Evolutionary conservation across 2,113 vertebrate genomes (phyloP).

Genomic region (Pseudorectes ferrugineus): DNA sequence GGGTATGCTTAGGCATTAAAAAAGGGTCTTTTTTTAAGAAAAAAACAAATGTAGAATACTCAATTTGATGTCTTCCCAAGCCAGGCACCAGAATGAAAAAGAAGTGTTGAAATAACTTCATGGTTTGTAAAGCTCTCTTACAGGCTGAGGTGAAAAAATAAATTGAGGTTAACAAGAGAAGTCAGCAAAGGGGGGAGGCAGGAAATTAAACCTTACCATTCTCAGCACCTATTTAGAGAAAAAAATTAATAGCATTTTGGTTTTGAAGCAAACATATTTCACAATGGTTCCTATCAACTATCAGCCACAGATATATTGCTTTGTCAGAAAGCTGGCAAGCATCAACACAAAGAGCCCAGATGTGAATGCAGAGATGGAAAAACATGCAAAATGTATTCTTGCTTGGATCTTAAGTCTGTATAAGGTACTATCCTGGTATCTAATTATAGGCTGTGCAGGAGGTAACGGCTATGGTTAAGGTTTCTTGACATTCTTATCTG

Average conservation of each 20-base stretch:
- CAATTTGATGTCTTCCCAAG: not conserved
- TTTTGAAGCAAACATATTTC: not conserved
- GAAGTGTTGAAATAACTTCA: not conserved
- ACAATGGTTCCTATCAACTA: not conserved
- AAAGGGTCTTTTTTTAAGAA: not conserved
- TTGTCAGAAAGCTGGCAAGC: not conserved
- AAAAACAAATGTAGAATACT: not conserved
- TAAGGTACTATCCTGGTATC: not conserved
- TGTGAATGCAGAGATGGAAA: not conserved
- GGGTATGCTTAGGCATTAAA: not conserved
- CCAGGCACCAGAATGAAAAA: not conserved
- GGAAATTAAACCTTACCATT: slow-evolving; percentile 39
- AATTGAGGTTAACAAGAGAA: slow-evolving; percentile 46
- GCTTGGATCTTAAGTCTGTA: not conserved
- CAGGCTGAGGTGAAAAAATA: slow-evolving; percentile 21
- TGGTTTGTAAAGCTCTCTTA: not conserved
- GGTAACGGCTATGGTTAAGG: not conserved
- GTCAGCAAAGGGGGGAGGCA: not conserved
- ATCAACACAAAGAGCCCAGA: not conserved
- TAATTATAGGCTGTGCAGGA: slow-evolving; percentile 4
- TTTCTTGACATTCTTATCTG: not conserved
- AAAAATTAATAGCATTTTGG: slow-evolving; percentile 3
- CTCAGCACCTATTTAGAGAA: not conserved
- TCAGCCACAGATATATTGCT: not conserved
- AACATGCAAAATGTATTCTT: not conserved